A percentile compares a stretch with the other conserved stretches of the same genome.
Evolutionary conservation across 2,797 vertebrate genomes (phyloP).

Genomic region (Pseudomugil gertrudae): DNA sequence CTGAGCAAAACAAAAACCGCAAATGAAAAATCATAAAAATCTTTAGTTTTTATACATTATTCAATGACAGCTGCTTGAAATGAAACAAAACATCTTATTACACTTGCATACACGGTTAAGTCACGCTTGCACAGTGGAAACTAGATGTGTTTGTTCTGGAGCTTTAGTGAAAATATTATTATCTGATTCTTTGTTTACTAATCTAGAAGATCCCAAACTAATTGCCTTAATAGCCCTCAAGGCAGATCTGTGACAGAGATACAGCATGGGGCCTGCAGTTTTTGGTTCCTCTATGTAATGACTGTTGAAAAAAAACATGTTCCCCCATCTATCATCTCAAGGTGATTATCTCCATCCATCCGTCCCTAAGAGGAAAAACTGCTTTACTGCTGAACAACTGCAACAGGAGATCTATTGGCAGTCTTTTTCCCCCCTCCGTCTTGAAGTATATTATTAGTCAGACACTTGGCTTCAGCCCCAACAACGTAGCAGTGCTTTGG

Average conservation of each 20-base stretch:
- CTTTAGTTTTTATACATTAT: not conserved
- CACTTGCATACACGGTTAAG: not conserved
- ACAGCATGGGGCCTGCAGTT: conserved; percentile 33
- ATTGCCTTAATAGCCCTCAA: conserved; percentile 69
- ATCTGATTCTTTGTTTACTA: conserved; percentile 65
- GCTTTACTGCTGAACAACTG: conserved; percentile 51
- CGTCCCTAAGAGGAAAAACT: conserved; percentile 47
- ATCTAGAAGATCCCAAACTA: conserved; percentile 67
- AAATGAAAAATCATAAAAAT: not conserved
- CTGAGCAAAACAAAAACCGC: not conserved
- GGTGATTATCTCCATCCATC: conserved; percentile 70
- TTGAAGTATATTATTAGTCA: conserved; percentile 69
- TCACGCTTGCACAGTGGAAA: conserved; percentile 29
- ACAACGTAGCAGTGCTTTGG: conserved; percentile 41
- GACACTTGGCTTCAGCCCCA: conserved; percentile 60
- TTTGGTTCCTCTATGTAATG: conserved; percentile 58
- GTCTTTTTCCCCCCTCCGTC: conserved; percentile 11
- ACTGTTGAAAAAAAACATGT: conserved; percentile 56
- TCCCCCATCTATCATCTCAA: conserved; percentile 60
- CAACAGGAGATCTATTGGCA: conserved; percentile 52
- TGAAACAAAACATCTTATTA: not conserved
- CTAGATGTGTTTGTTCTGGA: conserved; percentile 12
- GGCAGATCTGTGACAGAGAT: conserved; percentile 58
- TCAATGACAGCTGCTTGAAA: not conserved
- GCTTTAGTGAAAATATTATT: conserved; percentile 49